These are phyloP conservation scores for Clistopyga incitator DNA, from an alignment of 2,888 invertebrate genomes.

Conservation along the genomic window DNA sequence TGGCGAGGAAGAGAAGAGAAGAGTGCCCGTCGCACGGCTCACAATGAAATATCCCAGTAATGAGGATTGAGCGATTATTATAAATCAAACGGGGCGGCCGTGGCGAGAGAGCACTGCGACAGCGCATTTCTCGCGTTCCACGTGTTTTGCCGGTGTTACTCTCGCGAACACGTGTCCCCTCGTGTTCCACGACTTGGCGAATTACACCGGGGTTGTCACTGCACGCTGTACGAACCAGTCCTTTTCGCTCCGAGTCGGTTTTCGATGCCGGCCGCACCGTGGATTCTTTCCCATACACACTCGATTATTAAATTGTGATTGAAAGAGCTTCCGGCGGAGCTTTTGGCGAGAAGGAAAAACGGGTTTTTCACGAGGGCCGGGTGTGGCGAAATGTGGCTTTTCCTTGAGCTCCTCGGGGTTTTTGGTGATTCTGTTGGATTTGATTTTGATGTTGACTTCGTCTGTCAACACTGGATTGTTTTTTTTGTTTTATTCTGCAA, in stretches of 20 bases:
- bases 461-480: too few species aligned
- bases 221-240: background rate
- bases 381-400: too few species aligned
- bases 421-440: too few species aligned
- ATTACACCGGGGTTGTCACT: slow-evolving; percentile 55
- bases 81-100: slow-evolving; percentile 79
- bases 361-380: too few species aligned
- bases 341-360: too few species aligned
- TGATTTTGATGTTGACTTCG: too few species aligned
- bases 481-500: too few species aligned
- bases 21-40: slow-evolving; percentile 62
- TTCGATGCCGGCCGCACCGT: background rate
- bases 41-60: slow-evolving; percentile 78
- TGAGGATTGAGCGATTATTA: slow-evolving; percentile 83
- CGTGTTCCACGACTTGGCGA: slow-evolving; percentile 64
- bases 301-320: slow-evolving; percentile 62
- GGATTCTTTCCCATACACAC: slow-evolving; percentile 58
- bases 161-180: slow-evolving; percentile 79
- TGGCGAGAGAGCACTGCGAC: slow-evolving; percentile 68
- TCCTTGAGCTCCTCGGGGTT: too few species aligned
- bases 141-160: slow-evolving; percentile 81
- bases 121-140: slow-evolving; percentile 80
- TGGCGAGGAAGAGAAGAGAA: slow-evolving; percentile 24
- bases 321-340: too few species aligned
- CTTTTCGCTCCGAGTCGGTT: slow-evolving; percentile 19